Evolutionary conservation across 2,797 vertebrate genomes (phyloP).

Genomic region (Melanotaenia pygmaea): DNA sequence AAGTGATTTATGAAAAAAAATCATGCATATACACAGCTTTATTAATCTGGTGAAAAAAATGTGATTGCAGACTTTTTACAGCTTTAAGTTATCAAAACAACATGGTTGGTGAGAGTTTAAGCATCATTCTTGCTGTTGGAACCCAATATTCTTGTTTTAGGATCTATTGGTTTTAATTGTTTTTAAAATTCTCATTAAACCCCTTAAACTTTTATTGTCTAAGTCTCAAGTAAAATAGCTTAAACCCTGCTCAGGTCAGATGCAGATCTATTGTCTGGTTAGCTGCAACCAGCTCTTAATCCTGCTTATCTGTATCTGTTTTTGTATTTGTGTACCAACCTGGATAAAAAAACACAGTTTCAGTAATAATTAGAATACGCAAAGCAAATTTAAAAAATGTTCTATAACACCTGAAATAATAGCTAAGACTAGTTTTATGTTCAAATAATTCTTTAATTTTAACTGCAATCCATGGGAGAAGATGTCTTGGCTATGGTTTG

Average conservation of each 20-base stretch:
- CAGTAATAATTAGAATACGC: background rate
- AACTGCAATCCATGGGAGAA: background rate
- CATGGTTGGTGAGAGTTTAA: no score
- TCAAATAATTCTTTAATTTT: background rate
- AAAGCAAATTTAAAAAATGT: background rate
- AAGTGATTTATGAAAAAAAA: no score
- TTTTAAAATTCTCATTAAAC: background rate
- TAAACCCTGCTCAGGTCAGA: background rate
- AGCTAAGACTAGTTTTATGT: no score
- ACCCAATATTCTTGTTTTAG: no score
- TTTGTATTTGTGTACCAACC: background rate
- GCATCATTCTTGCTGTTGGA: no score
- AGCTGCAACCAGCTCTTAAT: background rate
- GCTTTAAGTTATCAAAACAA: no score
- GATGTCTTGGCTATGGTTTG: constrained; percentile 1
- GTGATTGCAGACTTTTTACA: no score
- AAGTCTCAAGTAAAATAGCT: background rate
- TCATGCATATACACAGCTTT: no score
- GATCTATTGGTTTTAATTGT: background rate
- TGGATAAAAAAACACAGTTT: no score
- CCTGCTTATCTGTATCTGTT: background rate
- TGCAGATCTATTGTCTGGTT: background rate
- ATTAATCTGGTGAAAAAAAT: no score
- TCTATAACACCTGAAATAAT: background rate
- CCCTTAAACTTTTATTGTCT: background rate